Evolutionary conservation across 2,113 vertebrate species (phyloP).

Genomic region (Tragelaphus strepsiceros): DNA sequence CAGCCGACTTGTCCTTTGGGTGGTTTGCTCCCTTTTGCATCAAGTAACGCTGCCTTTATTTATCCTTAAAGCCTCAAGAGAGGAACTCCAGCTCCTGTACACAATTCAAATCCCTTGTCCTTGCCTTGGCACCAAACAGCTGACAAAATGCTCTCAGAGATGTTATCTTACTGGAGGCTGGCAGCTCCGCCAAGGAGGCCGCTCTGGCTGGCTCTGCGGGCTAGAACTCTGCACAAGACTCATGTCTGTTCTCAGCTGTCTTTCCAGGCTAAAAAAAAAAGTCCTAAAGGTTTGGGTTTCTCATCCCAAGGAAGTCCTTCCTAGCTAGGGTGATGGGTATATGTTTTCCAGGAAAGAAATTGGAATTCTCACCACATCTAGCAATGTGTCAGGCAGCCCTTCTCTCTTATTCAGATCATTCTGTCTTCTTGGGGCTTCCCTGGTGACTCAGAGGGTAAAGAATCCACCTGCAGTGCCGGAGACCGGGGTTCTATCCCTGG

Average conservation of each 20-base stretch:
- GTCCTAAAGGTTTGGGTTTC: not conserved
- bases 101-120: not conserved
- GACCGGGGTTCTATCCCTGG: not conserved
- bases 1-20: not conserved
- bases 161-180: not conserved
- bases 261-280: not conserved
- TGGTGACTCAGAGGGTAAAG: not conserved
- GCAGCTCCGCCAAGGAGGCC: not conserved
- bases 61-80: not conserved
- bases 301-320: not conserved
- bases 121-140: not conserved
- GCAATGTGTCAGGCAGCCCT: not conserved
- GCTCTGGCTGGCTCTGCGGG: not conserved
- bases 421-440: not conserved
- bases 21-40: not conserved
- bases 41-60: not conserved
- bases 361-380: not conserved
- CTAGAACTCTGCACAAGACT: accelerated
- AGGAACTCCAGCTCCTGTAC: not conserved
- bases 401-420: not conserved
- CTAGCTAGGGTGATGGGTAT: not conserved
- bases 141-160: not conserved
- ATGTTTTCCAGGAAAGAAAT: not conserved
- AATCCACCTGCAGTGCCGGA: not conserved
- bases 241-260: not conserved